Conservation (phyloP, 1,140 invertebrate species). For the Ganaspis sp. region DNA sequence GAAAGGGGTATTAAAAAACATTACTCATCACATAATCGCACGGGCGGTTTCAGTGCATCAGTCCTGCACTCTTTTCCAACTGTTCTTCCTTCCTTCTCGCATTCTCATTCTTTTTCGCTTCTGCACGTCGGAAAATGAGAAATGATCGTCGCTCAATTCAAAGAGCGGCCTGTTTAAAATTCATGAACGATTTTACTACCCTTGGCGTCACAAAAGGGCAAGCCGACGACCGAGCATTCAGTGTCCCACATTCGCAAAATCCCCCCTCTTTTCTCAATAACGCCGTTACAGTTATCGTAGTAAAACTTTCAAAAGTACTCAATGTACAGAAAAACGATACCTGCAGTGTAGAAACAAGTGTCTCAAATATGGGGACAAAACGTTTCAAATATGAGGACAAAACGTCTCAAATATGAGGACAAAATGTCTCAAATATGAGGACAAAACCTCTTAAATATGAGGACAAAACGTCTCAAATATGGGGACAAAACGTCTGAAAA, state of each 20-base stretch:
- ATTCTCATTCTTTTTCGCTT: constrained; percentile 46
- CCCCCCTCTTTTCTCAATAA: background rate
- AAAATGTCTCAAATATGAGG: too few relatives aligned
- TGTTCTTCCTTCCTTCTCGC: constrained; percentile 32
- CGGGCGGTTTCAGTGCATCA: constrained; percentile 38
- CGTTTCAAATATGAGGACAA: too few relatives aligned
- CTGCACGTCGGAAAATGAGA: constrained; percentile 73
- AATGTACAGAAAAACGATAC: too few relatives aligned
- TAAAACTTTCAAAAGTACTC: too few relatives aligned
- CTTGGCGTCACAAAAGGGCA: constrained; percentile 61
- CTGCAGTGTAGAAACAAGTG: too few relatives aligned
- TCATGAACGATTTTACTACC: constrained; percentile 75
- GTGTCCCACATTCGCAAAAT: constrained; percentile 61
- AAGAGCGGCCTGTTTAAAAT: constrained; percentile 72
- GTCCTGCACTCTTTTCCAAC: constrained; percentile 2
- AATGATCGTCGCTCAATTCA: constrained; percentile 74
- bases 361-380: too few relatives aligned
- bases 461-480: too few relatives aligned
- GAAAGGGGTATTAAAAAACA: constrained; percentile 75
- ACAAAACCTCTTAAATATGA: too few relatives aligned
- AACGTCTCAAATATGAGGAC: too few relatives aligned
- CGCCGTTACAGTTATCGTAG: constrained; percentile 27
- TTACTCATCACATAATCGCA: constrained; percentile 77
- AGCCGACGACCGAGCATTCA: constrained; percentile 52
- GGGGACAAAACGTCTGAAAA: too few relatives aligned